A percentile compares a stretch with the other conserved stretches of the same genome.
These are phyloP conservation scores for Drosophila mulleri DNA, from an alignment of 2,888 invertebrate species.

Conservation along the genomic window DNA sequence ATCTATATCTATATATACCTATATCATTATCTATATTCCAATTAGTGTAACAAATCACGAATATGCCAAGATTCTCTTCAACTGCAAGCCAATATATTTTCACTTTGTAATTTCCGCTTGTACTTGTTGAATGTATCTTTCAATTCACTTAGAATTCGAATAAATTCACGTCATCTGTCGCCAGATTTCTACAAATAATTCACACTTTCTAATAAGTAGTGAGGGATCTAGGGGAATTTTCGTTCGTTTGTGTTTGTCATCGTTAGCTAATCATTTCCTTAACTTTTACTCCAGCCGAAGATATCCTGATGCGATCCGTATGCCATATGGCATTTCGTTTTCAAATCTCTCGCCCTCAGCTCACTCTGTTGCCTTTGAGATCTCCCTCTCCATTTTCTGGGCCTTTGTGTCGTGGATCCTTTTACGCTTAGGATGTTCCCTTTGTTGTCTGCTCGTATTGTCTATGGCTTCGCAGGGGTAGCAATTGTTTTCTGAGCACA, in stretches of 20 bases:
- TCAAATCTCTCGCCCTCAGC: constrained; percentile 10
- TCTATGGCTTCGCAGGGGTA: constrained; percentile 60
- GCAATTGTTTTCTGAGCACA: constrained; percentile 50
- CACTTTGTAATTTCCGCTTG: not conserved
- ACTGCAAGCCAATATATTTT: not conserved
- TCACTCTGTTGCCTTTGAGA: not conserved
- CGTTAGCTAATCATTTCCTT: constrained; percentile 70
- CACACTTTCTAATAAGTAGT: constrained; percentile 14
- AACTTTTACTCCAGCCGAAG: constrained; percentile 11
- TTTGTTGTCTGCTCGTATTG: constrained; percentile 39
- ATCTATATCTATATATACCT: too few relatives aligned
- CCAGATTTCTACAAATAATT: constrained; percentile 7
- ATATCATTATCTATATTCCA: not conserved
- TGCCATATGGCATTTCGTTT: constrained; percentile 51
- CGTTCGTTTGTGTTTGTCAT: constrained; percentile 49
- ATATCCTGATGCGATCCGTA: constrained; percentile 21
- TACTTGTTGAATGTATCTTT: not conserved
- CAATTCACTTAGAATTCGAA: not conserved
- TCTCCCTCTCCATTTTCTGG: not conserved
- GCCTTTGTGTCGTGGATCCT: constrained; percentile 63
- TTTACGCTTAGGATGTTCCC: constrained; percentile 61
- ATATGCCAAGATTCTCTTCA: not conserved
- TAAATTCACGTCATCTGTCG: constrained; percentile 1
- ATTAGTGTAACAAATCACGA: not conserved
- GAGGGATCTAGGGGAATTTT: constrained; percentile 1